Conservation (phyloP, 2,888 invertebrate genomes). For the Marasmarcha lunaedactyla region DNA sequence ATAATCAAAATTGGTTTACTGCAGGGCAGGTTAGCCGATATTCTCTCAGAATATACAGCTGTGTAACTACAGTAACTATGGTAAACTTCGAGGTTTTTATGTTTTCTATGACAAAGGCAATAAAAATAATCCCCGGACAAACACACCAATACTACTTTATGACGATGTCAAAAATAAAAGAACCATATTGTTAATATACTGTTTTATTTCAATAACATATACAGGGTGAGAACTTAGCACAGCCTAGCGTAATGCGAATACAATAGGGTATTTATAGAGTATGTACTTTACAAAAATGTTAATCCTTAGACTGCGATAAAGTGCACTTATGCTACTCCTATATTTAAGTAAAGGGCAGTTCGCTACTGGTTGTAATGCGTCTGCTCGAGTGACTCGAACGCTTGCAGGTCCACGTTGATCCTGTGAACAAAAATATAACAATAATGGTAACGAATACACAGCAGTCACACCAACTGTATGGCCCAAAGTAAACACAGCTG, state of each 20-base stretch:
- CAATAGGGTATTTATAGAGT: conserved; percentile 4
- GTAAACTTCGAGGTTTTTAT: too few species aligned
- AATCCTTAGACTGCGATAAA: not conserved
- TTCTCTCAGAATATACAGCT: too few species aligned
- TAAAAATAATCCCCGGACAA: too few species aligned
- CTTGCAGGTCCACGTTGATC: conserved; percentile 65
- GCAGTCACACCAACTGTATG: too few species aligned
- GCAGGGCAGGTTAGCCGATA: too few species aligned
- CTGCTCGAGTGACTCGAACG: conserved; percentile 73
- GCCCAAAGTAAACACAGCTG: too few species aligned
- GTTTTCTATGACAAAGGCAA: too few species aligned
- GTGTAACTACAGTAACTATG: too few species aligned
- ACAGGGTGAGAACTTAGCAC: not conserved
- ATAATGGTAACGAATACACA: too few species aligned
- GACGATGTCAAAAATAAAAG: too few species aligned
- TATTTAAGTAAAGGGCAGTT: conserved; percentile 4
- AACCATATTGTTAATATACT: not conserved
- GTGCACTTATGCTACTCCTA: not conserved
- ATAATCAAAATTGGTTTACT: too few species aligned
- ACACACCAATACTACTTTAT: too few species aligned
- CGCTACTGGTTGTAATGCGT: conserved; percentile 71
- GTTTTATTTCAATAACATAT: conserved; percentile 17
- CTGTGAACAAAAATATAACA: conserved; percentile 65
- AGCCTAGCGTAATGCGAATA: conserved; percentile 6
- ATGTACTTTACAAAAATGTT: conserved; percentile 7